A percentile compares a stretch with the other conserved stretches of the same genome.
phyloP scores from a whole-genome alignment of 2,113 vertebrate genomes.

The Anarrhichthys ocellatus region DNA sequence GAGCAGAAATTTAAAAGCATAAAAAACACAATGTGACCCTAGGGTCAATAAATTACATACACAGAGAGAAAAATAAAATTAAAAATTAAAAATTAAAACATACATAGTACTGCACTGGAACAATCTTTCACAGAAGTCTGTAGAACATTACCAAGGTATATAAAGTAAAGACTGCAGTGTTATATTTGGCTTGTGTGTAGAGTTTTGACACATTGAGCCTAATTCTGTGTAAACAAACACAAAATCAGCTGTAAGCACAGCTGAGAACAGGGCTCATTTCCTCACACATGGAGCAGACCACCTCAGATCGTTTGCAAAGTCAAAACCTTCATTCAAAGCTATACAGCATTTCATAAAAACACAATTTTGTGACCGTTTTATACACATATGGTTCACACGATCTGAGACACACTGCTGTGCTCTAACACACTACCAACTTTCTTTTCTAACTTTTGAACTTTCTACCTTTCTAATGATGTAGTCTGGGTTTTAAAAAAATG shows the following conservation, averaged over 20 bases:
- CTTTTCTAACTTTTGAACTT: neutral
- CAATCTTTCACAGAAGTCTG: neutral
- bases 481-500: too few species aligned
- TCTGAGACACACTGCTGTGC: too few species aligned
- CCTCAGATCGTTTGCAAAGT: neutral
- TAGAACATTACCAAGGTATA: neutral
- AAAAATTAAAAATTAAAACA: too few species aligned
- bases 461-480: neutral
- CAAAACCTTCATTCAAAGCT: neutral
- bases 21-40: too few species aligned
- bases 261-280: neutral
- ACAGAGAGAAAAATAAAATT: too few species aligned
- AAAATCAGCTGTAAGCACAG: neutral
- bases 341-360: neutral
- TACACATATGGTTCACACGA: too few species aligned
- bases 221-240: neutral
- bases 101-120: too few species aligned
- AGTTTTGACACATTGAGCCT: neutral
- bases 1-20: too few species aligned
- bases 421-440: neutral
- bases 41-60: too few species aligned
- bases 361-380: too few species aligned
- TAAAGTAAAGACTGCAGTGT: neutral
- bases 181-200: neutral
- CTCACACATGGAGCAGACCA: neutral